phyloP scores from a whole-genome alignment of 2,888 invertebrate species.

The Lumbricus terrestris region DNA sequence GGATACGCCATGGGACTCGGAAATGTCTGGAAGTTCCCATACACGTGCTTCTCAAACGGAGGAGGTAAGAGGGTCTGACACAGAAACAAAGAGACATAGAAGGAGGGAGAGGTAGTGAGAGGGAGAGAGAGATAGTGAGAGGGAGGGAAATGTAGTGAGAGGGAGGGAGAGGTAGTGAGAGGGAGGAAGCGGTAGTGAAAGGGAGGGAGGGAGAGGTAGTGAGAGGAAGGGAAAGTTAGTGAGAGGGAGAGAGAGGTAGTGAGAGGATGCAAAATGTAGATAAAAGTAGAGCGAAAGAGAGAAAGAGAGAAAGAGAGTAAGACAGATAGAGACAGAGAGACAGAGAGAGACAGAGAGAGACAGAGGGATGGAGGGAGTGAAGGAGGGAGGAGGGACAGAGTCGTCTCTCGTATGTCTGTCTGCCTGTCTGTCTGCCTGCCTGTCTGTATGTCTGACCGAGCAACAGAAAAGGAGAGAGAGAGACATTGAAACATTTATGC shows the following conservation, averaged over 20 bases:
- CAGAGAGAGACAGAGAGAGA: neutral
- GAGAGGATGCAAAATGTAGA: neutral
- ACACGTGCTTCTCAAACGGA: constrained; percentile 27
- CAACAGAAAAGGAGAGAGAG: too few relatives aligned
- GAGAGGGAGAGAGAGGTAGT: neutral
- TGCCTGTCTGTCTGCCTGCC: too few relatives aligned
- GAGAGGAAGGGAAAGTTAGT: neutral
- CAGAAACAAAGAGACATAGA: neutral
- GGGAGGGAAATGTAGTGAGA: neutral
- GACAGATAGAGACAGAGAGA: neutral
- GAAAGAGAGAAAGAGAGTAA: neutral
- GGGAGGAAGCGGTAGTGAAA: neutral
- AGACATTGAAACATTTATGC: too few relatives aligned
- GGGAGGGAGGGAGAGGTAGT: too few relatives aligned
- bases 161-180: too few relatives aligned
- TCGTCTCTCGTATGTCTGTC: too few relatives aligned
- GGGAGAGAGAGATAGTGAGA: too few relatives aligned
- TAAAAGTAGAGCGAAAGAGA: neutral
- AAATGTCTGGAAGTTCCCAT: constrained; percentile 26
- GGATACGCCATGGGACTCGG: constrained; percentile 30
- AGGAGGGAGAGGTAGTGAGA: neutral
- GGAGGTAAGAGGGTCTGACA: constrained; percentile 18
- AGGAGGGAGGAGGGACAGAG: neutral
- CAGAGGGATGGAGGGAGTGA: neutral
- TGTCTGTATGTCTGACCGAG: too few relatives aligned